These are phyloP conservation scores for Ericerus pela DNA, from an alignment of 1,140 invertebrate species.

Conservation along the genomic window DNA sequence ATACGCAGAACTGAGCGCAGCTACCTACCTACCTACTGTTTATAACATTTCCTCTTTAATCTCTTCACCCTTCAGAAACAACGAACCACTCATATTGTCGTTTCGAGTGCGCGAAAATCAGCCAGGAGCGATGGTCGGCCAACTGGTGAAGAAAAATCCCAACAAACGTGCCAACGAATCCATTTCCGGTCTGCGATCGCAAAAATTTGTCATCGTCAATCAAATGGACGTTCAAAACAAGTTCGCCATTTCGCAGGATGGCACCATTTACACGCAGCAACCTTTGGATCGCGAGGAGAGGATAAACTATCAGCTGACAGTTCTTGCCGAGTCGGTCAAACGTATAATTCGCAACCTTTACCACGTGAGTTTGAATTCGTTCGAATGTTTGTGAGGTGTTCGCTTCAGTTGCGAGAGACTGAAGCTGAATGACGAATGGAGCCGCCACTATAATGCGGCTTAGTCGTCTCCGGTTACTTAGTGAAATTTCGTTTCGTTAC, in stretches of 20 bases:
- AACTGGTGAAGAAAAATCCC: constrained; percentile 35
- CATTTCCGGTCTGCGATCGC: constrained; percentile 26
- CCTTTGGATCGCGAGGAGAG: constrained; percentile 61
- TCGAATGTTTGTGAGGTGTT: no score
- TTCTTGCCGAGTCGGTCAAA: constrained; percentile 45
- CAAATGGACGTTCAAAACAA: constrained; percentile 58
- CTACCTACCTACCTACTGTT: no score
- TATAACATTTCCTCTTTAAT: neutral
- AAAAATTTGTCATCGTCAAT: constrained; percentile 59
- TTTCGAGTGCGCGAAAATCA: constrained; percentile 66
- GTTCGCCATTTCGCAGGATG: constrained; percentile 58
- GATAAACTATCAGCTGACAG: constrained; percentile 56
- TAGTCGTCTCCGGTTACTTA: no score
- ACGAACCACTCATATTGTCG: constrained; percentile 46
- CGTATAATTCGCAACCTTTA: neutral
- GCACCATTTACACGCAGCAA: constrained; percentile 56
- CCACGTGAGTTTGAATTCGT: constrained; percentile 2
- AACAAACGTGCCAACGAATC: constrained; percentile 19
- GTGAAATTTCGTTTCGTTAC: no score
- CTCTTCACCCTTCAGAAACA: constrained; percentile 5
- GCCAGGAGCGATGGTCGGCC: constrained; percentile 55
- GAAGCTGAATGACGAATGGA: no score
- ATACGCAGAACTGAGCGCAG: no score
- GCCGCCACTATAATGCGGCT: no score
- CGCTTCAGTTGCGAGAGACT: no score